Evolutionary conservation across 53 echinoderm and acorn worm species (phyloP).

Genomic region (Zoroaster sp.): DNA sequence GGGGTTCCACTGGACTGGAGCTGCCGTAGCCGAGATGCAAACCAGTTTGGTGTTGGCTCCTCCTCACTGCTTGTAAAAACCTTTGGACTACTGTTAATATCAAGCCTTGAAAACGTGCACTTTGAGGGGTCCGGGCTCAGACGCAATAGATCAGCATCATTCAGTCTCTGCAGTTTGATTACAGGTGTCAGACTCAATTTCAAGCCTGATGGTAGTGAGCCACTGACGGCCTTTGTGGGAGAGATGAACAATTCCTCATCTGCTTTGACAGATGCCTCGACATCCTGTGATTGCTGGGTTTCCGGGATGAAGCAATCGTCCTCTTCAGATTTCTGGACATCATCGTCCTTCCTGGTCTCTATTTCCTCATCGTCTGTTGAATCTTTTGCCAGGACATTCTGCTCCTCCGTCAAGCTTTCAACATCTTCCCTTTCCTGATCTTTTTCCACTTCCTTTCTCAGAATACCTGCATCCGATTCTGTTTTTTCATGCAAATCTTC

Average conservation of each 20-base stretch:
- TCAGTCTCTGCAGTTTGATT: slow-evolving; percentile 74
- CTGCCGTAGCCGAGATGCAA: slow-evolving; percentile 56
- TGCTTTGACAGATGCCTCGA: not conserved
- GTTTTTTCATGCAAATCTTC: not conserved
- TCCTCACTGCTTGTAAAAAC: slow-evolving; percentile 45
- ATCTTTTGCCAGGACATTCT: slow-evolving; percentile 15
- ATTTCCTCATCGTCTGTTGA: slow-evolving; percentile 38
- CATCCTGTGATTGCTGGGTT: slow-evolving; percentile 13
- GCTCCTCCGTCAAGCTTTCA: not conserved
- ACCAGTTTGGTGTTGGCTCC: slow-evolving; percentile 24
- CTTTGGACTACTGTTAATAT: slow-evolving; percentile 67
- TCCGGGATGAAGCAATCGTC: slow-evolving; percentile 26
- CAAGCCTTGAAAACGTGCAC: slow-evolving; percentile 45
- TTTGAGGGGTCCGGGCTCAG: slow-evolving; percentile 57
- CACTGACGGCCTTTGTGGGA: not conserved
- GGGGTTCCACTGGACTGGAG: slow-evolving; percentile 65
- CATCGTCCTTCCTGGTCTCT: not conserved
- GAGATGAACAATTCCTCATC: slow-evolving; percentile 1
- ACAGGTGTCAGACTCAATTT: slow-evolving; percentile 72
- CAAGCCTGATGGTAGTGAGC: not conserved
- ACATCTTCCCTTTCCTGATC: not conserved
- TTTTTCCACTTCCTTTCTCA: not conserved
- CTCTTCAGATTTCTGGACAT: not conserved
- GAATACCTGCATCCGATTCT: not conserved
- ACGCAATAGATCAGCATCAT: slow-evolving; percentile 49